Percentiles rank a stretch among this genome's conserved stretches.
Conservation (phyloP, 2,113 vertebrate species). For the Parus major region DNA sequence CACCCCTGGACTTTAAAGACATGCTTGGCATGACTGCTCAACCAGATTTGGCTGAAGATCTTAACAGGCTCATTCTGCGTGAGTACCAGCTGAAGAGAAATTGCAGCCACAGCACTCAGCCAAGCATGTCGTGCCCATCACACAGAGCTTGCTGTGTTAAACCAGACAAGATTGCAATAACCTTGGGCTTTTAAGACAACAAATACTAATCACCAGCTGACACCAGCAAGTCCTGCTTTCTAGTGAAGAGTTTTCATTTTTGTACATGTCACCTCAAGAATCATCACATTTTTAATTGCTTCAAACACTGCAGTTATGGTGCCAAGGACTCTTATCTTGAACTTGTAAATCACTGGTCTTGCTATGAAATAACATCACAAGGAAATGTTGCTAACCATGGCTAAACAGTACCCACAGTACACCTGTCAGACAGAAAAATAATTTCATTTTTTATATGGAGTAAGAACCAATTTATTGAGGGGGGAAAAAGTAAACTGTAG, state of each 20-base stretch:
- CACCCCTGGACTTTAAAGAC: neutral
- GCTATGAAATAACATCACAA: neutral
- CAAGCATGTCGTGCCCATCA: neutral
- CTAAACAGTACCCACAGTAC: neutral
- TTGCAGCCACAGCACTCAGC: neutral
- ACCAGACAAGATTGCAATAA: neutral
- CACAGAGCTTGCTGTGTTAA: neutral
- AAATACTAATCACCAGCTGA: constrained; percentile 14
- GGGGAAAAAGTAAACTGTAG: neutral
- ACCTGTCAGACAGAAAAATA: neutral
- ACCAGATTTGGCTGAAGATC: constrained; percentile 5
- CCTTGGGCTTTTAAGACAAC: neutral
- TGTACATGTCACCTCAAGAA: neutral
- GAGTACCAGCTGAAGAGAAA: neutral
- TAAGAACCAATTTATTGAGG: neutral
- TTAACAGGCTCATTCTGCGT: neutral
- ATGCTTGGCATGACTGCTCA: neutral
- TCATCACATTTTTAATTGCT: constrained; percentile 24
- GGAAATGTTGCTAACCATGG: neutral
- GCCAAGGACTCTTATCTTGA: neutral
- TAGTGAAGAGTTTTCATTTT: neutral
- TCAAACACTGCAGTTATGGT: neutral
- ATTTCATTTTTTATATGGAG: neutral
- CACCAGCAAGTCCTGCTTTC: neutral
- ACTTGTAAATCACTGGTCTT: neutral